Evolutionary conservation across 2,797 vertebrate genomes (phyloP).

Genomic region (Netta rufina): DNA sequence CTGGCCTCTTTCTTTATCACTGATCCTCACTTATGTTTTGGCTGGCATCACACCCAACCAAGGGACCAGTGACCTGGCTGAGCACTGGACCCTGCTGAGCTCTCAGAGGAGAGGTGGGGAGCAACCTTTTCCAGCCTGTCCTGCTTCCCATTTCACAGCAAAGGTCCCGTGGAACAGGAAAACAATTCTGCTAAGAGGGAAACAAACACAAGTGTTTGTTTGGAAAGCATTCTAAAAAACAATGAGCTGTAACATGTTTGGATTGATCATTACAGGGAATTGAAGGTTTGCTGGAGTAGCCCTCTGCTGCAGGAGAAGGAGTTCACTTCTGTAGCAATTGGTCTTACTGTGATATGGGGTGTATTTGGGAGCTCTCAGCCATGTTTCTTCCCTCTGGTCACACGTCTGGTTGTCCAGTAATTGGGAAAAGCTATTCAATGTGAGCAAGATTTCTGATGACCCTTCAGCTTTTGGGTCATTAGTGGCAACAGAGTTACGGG

Average conservation of each 20-base stretch:
- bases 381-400: background rate
- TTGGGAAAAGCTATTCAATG: conserved; percentile 5
- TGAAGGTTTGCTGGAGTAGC: background rate
- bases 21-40: background rate
- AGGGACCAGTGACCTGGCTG: background rate
- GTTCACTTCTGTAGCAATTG: background rate
- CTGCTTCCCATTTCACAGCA: background rate
- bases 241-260: background rate
- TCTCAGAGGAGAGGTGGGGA: background rate
- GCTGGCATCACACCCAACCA: background rate
- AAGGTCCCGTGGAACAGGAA: accelerated
- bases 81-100: background rate
- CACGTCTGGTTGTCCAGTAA: background rate
- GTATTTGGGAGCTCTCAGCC: background rate
- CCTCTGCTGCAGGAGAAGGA: background rate
- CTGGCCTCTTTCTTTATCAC: background rate
- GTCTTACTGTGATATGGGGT: background rate
- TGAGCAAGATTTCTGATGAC: background rate
- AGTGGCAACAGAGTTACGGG: background rate
- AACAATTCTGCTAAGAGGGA: background rate
- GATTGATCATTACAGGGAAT: background rate
- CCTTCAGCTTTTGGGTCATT: background rate
- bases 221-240: background rate
- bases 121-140: background rate
- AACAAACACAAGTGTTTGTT: background rate